phyloP scores from a whole-genome alignment of 2,113 vertebrate species.

The Acanthochromis polyacanthus region DNA sequence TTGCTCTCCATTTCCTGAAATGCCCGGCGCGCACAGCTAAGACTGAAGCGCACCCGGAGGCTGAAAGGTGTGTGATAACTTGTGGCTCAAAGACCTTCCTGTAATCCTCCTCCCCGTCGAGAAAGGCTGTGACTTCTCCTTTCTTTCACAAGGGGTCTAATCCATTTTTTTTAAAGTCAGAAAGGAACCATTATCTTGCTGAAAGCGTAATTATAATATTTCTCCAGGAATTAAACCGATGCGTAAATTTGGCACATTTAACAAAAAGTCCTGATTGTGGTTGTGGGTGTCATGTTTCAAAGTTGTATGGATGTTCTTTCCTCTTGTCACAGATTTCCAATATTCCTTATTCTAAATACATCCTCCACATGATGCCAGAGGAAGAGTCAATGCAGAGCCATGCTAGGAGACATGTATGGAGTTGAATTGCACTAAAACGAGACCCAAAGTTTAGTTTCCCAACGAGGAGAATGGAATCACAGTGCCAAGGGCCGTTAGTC shows the following conservation, averaged over 20 bases:
- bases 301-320: not conserved
- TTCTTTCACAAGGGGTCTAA: constrained; percentile 10
- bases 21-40: not conserved
- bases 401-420: not conserved
- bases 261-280: not conserved
- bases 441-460: constrained; percentile 8
- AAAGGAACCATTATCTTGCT: not conserved
- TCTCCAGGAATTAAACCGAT: not conserved
- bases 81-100: constrained; percentile 41
- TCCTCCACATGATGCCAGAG: not conserved
- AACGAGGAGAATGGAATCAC: constrained; percentile 29
- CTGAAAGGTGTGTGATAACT: constrained; percentile 13
- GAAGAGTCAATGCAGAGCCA: not conserved
- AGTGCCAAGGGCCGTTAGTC: constrained; percentile 19
- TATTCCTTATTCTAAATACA: not conserved
- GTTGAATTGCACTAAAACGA: not conserved
- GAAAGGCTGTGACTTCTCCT: constrained; percentile 39
- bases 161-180: no score
- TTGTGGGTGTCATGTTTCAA: constrained; percentile 26
- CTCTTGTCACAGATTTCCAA: not conserved
- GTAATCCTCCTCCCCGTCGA: constrained; percentile 67
- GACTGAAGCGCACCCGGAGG: constrained; percentile 23
- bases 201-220: not conserved
- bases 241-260: not conserved
- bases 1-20: constrained; percentile 54